Base-by-base conservation (phyloP, 1,140 invertebrate species). In the Drosophila varians region DNA sequence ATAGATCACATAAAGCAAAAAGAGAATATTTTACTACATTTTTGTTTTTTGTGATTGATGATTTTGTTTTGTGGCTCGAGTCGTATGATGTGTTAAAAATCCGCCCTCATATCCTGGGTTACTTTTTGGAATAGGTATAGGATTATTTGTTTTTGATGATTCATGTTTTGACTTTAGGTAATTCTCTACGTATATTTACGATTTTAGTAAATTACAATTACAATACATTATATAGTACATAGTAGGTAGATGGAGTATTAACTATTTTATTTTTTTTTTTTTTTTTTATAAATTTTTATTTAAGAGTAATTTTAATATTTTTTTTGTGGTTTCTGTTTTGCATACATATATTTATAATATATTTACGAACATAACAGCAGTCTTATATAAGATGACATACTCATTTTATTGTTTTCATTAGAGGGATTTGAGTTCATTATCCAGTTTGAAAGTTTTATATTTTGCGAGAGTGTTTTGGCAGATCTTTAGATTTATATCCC, bases 281-380 rank as follows among this genome's bases (percentile, higher is more conserved):
- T 54, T 48, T 73, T 55, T 51, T 55, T 65, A 58, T 78, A 65
- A 21, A 52, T 56, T 62, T 62, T 48, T 58, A 28, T 74, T 53
- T 48, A 60, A 66, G 48, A 64, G 45, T 51, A 64, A 23, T 64
- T 64, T 65, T 11, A n/a, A 14, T 65, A 54, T 45, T 43, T 45
- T 49, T 25, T 80, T 84, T 83, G 86, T 82, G 47, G 78, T 86
- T 87, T 77, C 28, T 31, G 83, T 83, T 88, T 84, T 70, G 80
- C 64, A 53, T 82, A 72, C 79, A 82, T 90, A 88, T 84, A 86
- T 86, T 42, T 42, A 80, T 70, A 89, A 86, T 89, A 89, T 83
- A 90, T 89, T 89, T 90, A 89, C 86, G 89, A 90, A 90, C 86
- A 90, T 90, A 90, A 90, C 89, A 90, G 89, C 89, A 90, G 89